Conservation (phyloP, 2,888 invertebrate species). For the Amphipoea oculea region DNA sequence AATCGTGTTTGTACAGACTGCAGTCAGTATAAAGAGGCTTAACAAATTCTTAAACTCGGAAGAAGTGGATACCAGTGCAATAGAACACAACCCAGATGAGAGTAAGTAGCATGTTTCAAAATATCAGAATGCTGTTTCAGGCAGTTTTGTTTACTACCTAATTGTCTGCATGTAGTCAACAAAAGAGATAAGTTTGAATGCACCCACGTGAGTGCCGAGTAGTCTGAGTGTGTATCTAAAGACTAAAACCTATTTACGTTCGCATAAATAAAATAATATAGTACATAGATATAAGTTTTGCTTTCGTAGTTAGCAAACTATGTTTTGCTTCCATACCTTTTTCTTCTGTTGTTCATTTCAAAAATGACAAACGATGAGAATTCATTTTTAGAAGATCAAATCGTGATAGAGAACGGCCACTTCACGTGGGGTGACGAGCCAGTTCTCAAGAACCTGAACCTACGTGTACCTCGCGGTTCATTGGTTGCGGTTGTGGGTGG, state of each 20-base stretch:
- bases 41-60: constrained; percentile 98
- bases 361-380: neutral
- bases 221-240: neutral
- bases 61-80: constrained; percentile 95
- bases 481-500: constrained; percentile 96
- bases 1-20: constrained; percentile 90
- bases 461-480: constrained; percentile 92
- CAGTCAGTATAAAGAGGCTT: constrained; percentile 97
- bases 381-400: constrained; percentile 91
- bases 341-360: neutral
- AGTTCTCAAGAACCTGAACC: constrained; percentile 93
- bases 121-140: neutral
- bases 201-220: neutral
- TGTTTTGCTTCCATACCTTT: neutral
- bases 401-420: constrained; percentile 95
- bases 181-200: constrained; percentile 3
- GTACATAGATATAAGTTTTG: neutral
- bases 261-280: neutral
- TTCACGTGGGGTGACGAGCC: constrained; percentile 96
- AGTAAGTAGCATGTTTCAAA: constrained; percentile 88
- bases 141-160: neutral
- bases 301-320: neutral
- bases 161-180: constrained; percentile 1
- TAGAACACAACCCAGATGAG: constrained; percentile 93
- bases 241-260: neutral